These are phyloP conservation scores for Drosophila flavopinicola DNA, from an alignment of 2,888 invertebrate species.

Conservation along the genomic window DNA sequence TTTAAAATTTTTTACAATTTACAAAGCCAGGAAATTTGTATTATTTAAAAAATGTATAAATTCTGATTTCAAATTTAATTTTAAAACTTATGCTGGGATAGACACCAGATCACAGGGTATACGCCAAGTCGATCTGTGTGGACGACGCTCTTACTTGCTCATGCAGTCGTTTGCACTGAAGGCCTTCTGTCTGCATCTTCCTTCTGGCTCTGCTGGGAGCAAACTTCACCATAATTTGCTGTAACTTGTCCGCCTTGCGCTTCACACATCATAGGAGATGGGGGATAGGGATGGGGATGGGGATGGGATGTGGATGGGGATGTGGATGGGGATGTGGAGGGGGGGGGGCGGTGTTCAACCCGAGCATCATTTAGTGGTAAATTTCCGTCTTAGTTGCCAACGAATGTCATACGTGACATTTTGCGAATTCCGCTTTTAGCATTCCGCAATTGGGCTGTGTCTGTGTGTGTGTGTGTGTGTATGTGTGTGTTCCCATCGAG, in stretches of 20 bases:
- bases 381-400: conserved; percentile 70
- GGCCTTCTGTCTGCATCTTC: conserved; percentile 1
- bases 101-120: too few relatives aligned
- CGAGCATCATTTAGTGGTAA: conserved; percentile 67
- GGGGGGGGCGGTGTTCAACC: conserved; percentile 1
- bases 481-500: neutral
- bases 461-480: conserved; percentile 21
- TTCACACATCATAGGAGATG: conserved; percentile 28
- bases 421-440: conserved; percentile 68
- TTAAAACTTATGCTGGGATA: too few relatives aligned
- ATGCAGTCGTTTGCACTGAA: conserved; percentile 28
- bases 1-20: too few relatives aligned
- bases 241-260: conserved; percentile 28
- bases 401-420: conserved; percentile 76
- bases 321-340: neutral
- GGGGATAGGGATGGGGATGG: too few relatives aligned
- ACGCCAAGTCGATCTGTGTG: neutral
- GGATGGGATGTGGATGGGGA: neutral
- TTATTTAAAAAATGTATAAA: too few relatives aligned
- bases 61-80: too few relatives aligned
- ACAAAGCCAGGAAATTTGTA: too few relatives aligned
- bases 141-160: neutral
- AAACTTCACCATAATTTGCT: conserved; percentile 46
- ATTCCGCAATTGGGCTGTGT: conserved; percentile 44
- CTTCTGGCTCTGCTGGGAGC: conserved; percentile 8